These are phyloP conservation scores for Zalophus californianus DNA, from an alignment of 2,797 vertebrate genomes.

Conservation along the genomic window DNA sequence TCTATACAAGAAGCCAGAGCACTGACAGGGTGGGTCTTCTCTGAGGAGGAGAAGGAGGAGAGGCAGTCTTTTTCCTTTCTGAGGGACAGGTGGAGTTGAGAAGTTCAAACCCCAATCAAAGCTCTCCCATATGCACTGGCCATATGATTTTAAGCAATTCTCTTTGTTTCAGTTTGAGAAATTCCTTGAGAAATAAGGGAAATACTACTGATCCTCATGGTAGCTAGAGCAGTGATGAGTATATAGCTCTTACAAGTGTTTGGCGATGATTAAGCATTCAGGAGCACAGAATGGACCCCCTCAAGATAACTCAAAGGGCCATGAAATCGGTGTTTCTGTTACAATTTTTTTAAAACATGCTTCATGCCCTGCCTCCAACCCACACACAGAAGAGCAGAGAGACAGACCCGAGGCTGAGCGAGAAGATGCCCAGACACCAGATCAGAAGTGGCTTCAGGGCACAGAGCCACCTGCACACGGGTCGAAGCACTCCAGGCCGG, in stretches of 20 bases:
- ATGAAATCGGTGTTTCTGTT: neutral
- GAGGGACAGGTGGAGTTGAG: neutral
- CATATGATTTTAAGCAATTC: neutral
- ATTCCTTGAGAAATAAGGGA: neutral
- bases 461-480: neutral
- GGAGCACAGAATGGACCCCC: neutral
- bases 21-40: neutral
- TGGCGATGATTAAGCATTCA: neutral
- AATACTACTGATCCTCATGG: neutral
- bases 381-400: neutral
- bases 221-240: neutral
- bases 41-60: neutral
- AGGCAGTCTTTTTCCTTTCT: neutral
- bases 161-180: neutral
- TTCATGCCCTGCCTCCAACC: neutral
- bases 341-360: neutral
- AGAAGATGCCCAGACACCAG: neutral
- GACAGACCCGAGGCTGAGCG: neutral
- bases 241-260: neutral
- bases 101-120: neutral
- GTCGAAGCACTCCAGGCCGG: neutral
- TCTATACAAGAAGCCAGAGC: neutral
- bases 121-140: neutral
- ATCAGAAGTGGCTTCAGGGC: neutral
- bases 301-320: neutral